These are phyloP conservation scores for Neogale vison DNA, from an alignment of 2,113 vertebrate species.

Conservation along the genomic window DNA sequence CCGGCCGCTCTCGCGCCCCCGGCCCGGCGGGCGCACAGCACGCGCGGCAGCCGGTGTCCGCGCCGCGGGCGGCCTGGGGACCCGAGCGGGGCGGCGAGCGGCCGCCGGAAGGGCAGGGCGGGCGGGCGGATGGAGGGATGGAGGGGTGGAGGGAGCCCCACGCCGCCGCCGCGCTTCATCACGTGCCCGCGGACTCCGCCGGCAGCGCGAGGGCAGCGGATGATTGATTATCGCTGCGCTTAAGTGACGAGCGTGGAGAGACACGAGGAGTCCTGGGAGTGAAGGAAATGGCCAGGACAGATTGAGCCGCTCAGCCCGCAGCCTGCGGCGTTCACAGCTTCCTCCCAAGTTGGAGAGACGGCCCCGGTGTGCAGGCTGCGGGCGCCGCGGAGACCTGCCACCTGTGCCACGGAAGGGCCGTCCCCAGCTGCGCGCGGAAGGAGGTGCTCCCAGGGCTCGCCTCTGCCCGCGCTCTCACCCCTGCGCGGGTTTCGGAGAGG, in stretches of 20 bases:
- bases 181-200: background rate
- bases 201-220: background rate
- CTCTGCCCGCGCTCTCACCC: background rate
- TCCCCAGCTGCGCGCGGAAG: background rate
- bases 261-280: background rate
- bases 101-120: background rate
- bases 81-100: background rate
- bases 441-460: background rate
- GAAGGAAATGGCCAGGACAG: background rate
- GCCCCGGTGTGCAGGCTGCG: background rate
- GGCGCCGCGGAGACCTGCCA: background rate
- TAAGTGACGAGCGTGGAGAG: background rate
- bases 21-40: background rate
- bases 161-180: background rate
- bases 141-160: background rate
- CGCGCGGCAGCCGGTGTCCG: background rate
- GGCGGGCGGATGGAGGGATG: background rate
- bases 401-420: background rate
- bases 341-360: background rate
- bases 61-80: background rate
- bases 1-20: background rate
- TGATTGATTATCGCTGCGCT: background rate
- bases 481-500: background rate
- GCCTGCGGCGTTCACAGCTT: background rate
- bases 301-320: background rate